A percentile compares a stretch with the other conserved stretches of the same genome.
Conservation (phyloP, 1,140 invertebrate genomes). For the Brachionus rotundiformis region DNA sequence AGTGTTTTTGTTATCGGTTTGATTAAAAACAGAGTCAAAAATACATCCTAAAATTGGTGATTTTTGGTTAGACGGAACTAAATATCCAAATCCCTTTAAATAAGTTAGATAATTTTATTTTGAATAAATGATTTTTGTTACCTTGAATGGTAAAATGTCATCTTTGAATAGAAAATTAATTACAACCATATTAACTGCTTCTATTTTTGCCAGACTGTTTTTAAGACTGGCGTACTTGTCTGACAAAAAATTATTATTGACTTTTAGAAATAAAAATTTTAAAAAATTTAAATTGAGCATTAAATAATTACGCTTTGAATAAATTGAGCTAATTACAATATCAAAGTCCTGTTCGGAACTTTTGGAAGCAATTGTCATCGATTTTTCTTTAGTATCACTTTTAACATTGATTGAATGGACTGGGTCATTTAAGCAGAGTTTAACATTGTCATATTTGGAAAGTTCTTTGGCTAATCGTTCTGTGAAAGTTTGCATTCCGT, state of each 20-base stretch:
- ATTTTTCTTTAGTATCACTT: not conserved
- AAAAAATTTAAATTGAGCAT: not conserved
- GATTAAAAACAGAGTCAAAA: constrained; percentile 50
- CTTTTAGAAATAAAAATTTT: not conserved
- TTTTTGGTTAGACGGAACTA: constrained; percentile 42
- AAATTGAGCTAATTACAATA: constrained; percentile 11
- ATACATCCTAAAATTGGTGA: constrained; percentile 41
- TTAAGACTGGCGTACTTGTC: constrained; percentile 7
- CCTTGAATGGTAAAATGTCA: constrained; percentile 28
- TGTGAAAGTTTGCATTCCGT: constrained; percentile 27
- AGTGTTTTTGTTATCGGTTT: constrained; percentile 15
- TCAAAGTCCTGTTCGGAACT: not conserved
- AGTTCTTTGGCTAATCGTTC: constrained; percentile 4
- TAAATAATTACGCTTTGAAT: constrained; percentile 30
- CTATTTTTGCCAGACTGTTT: constrained; percentile 17
- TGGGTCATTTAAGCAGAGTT: constrained; percentile 15
- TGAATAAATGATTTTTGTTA: not conserved
- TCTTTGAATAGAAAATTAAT: constrained; percentile 39
- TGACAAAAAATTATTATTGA: constrained; percentile 5
- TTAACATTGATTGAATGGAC: not conserved
- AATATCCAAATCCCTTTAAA: constrained; percentile 47
- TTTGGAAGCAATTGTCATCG: not conserved
- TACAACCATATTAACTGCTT: constrained; percentile 42
- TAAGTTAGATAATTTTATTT: not conserved
- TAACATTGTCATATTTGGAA: constrained; percentile 44